These are phyloP conservation scores for Polyergus mexicanus DNA, from an alignment of 1,140 invertebrate species.

Conservation along the genomic window DNA sequence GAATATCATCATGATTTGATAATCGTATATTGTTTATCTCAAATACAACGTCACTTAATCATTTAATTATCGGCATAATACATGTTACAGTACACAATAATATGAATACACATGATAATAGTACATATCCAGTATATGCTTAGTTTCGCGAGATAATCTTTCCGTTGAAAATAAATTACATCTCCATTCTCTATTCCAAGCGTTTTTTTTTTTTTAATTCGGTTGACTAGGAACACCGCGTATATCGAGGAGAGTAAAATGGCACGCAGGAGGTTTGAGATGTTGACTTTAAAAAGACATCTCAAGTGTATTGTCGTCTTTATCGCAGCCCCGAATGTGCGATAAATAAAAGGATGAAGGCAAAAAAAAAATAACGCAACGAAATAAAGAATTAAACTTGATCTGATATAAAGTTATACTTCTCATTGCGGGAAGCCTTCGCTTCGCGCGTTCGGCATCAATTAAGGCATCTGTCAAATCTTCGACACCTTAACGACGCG, in stretches of 20 bases:
- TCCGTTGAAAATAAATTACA: not conserved
- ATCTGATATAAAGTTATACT: not conserved
- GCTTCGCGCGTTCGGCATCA: no score
- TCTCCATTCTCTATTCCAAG: not conserved
- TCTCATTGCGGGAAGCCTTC: not conserved
- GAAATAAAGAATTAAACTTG: slow-evolving; percentile 10
- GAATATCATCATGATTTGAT: not conserved
- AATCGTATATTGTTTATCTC: not conserved
- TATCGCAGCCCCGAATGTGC: slow-evolving; percentile 19
- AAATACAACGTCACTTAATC: not conserved
- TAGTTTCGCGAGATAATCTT: slow-evolving; percentile 23
- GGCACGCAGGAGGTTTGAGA: slow-evolving; percentile 3
- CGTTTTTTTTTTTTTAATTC: not conserved
- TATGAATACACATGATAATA: no score
- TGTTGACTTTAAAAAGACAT: slow-evolving; percentile 49
- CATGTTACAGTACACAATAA: no score
- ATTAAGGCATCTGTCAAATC: not conserved
- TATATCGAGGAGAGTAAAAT: not conserved
- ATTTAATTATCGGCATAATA: not conserved
- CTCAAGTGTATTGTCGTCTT: slow-evolving; percentile 43
- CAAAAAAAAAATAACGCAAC: not conserved
- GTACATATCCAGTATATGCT: not conserved
- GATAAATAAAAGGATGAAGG: not conserved
- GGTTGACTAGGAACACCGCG: not conserved
- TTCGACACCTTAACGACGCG: not conserved